These are phyloP conservation scores for Oxygymnocypris stewartii DNA, from an alignment of 2,113 vertebrate genomes.

Conservation along the genomic window DNA sequence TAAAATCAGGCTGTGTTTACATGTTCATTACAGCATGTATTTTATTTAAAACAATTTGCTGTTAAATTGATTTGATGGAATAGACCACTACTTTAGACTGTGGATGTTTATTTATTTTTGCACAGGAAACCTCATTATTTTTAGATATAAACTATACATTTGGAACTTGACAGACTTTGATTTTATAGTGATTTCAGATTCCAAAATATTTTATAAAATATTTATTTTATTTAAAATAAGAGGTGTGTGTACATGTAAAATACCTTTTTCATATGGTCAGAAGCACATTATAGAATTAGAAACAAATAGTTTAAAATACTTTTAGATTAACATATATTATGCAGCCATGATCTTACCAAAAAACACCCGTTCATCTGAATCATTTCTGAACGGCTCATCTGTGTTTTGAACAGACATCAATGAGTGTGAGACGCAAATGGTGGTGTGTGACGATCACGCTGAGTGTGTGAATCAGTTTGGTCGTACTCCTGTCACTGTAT, in stretches of 20 bases:
- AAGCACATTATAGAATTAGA: no score
- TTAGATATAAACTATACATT: not conserved
- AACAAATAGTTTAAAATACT: no score
- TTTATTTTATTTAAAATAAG: not conserved
- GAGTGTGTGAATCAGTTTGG: constrained; percentile 43
- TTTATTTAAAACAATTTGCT: no score
- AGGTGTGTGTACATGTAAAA: no score
- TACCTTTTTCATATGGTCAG: no score
- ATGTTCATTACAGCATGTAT: no score
- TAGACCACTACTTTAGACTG: not conserved
- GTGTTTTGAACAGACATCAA: constrained; percentile 41
- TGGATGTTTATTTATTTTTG: not conserved
- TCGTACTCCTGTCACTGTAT: constrained; percentile 40
- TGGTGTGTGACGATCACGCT: constrained; percentile 12
- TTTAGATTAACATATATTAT: no score
- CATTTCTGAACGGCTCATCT: not conserved
- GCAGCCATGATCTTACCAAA: no score
- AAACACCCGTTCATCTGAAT: not conserved
- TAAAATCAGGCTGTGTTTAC: no score
- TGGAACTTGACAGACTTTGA: not conserved
- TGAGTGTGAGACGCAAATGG: constrained; percentile 42
- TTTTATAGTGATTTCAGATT: not conserved
- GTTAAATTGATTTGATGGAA: not conserved
- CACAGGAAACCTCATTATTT: not conserved
- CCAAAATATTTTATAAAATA: not conserved